Conservation (phyloP, 2,888 invertebrate species). For the Zeuzera pyrina region DNA sequence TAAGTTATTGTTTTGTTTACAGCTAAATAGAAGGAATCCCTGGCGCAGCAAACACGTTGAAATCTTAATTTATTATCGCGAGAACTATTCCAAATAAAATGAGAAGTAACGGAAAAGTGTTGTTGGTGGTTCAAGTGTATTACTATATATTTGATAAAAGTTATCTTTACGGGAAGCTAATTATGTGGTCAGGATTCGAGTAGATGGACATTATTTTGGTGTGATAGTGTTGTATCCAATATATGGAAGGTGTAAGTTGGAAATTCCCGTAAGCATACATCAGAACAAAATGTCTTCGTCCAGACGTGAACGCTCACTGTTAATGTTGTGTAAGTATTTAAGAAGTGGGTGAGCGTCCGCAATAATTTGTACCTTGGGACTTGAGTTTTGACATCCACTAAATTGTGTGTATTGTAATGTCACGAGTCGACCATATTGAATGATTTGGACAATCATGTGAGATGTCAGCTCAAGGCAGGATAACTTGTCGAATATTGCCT, state of each 20-base stretch:
- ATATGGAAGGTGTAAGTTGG: constrained; percentile 60
- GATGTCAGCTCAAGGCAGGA: constrained; percentile 28
- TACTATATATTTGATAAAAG: constrained; percentile 39
- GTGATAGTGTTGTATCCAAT: constrained; percentile 72
- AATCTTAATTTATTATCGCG: constrained; percentile 70
- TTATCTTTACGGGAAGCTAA: constrained; percentile 48
- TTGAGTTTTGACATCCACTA: constrained; percentile 33
- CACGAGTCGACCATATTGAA: constrained; percentile 37
- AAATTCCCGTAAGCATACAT: constrained; percentile 53
- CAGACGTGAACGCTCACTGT: constrained; percentile 34
- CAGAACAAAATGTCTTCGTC: constrained; percentile 39
- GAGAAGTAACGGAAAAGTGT: constrained; percentile 65
- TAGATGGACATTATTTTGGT: constrained; percentile 63
- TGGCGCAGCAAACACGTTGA: constrained; percentile 40
- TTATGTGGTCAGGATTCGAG: constrained; percentile 38
- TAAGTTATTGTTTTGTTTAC: constrained; percentile 28
- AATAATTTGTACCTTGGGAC: not conserved
- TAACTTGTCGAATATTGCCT: constrained; percentile 26
- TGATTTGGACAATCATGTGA: constrained; percentile 46
- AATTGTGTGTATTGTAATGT: constrained; percentile 38
- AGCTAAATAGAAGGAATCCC: constrained; percentile 54
- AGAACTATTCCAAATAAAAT: constrained; percentile 52
- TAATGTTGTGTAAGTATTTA: constrained; percentile 47
- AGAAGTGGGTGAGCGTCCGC: constrained; percentile 31
- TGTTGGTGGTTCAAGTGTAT: constrained; percentile 57